Evolutionary conservation across 2,797 vertebrate genomes (phyloP).

Genomic region (Myotis planiceps): DNA sequence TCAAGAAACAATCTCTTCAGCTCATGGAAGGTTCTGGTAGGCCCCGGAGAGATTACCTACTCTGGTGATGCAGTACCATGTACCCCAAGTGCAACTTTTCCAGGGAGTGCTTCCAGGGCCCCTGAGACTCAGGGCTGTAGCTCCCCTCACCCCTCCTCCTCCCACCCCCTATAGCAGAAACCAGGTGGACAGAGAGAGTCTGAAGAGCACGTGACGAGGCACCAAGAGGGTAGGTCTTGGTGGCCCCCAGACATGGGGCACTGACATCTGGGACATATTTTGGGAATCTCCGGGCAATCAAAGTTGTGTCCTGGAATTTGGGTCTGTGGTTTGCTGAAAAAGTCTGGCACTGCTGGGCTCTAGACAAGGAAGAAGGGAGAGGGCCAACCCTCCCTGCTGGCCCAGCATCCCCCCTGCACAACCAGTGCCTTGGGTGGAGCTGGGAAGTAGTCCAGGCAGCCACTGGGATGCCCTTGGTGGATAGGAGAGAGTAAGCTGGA

Average conservation of each 20-base stretch:
- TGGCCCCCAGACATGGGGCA: background rate
- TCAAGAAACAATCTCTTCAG: background rate
- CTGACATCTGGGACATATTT: background rate
- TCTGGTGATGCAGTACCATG: too few species aligned
- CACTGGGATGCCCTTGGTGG: background rate
- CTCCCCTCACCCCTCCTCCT: background rate
- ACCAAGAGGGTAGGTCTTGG: background rate
- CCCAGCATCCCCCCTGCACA: background rate
- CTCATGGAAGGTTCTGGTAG: background rate
- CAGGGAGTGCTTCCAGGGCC: background rate
- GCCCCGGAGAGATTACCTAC: background rate
- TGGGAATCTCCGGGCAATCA: background rate
- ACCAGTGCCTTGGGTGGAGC: background rate
- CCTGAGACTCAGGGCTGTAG: background rate
- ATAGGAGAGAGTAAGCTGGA: background rate
- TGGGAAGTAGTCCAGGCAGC: background rate
- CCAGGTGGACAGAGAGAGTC: background rate
- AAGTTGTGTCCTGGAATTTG: background rate
- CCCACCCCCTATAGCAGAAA: background rate
- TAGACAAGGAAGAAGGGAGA: background rate
- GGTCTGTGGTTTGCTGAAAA: background rate
- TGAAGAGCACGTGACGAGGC: background rate
- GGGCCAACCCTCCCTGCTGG: background rate
- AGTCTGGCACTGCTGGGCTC: background rate
- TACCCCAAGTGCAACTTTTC: background rate